These are phyloP conservation scores for Acanthisitta chloris DNA, from an alignment of 2,113 vertebrate genomes.

Conservation along the genomic window DNA sequence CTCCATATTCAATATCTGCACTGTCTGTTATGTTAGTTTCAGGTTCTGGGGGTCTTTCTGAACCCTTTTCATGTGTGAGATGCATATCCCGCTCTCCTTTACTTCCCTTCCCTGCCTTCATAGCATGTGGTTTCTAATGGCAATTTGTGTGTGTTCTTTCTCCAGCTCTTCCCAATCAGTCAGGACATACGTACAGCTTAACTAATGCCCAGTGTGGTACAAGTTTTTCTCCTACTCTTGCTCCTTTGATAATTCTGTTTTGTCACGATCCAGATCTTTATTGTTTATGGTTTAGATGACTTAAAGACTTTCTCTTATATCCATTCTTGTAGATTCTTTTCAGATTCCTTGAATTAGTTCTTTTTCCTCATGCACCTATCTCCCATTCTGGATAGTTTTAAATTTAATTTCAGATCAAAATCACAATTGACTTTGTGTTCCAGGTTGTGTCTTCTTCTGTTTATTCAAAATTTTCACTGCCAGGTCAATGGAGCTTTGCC, in stretches of 20 bases:
- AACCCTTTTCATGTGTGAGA: background rate
- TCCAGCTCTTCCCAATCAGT: background rate
- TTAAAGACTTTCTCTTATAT: background rate
- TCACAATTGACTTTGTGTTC: background rate
- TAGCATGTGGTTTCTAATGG: background rate
- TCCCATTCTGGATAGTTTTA: background rate
- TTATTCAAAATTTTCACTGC: background rate
- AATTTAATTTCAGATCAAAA: background rate
- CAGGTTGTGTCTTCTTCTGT: background rate
- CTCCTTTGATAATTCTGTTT: background rate
- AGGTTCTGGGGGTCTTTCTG: background rate
- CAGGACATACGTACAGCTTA: background rate
- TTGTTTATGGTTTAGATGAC: background rate
- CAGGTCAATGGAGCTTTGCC: background rate
- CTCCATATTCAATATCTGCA: background rate
- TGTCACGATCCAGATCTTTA: background rate
- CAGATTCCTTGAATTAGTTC: background rate
- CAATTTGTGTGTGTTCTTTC: background rate
- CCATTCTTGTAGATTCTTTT: background rate
- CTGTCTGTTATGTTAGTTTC: background rate
- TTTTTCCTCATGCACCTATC: fast-evolving
- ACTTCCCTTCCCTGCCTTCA: background rate
- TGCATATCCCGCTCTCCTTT: background rate
- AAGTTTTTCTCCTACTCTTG: background rate
- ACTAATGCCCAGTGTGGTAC: background rate